A percentile compares a stretch with the other conserved stretches of the same genome.
Conservation (phyloP, 2,888 invertebrate genomes). For the Phanerotoma sp. region DNA sequence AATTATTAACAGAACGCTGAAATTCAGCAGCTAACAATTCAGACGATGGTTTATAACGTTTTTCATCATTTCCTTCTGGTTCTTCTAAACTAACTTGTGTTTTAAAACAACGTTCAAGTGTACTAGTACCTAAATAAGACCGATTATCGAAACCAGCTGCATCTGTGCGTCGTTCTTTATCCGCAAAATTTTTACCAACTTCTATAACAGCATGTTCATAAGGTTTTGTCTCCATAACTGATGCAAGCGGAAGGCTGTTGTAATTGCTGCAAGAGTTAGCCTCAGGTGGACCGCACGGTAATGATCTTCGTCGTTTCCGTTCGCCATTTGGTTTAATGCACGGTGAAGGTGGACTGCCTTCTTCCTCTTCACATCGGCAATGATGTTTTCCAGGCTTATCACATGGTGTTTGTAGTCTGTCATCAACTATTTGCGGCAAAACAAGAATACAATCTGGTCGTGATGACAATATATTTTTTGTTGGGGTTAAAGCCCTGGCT, state of each 20-base stretch:
- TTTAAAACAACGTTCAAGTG: conserved; percentile 46
- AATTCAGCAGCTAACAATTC: conserved; percentile 25
- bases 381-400: conserved; percentile 76
- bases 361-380: conserved; percentile 74
- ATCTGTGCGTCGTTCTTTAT: conserved; percentile 13
- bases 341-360: conserved; percentile 58
- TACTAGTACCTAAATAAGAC: conserved; percentile 37
- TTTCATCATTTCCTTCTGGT: conserved; percentile 45
- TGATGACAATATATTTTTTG: conserved; percentile 42
- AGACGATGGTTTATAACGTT: conserved; percentile 49
- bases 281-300: conserved; percentile 48
- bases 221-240: conserved; percentile 20
- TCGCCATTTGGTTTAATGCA: conserved; percentile 51
- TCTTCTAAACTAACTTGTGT: conserved; percentile 48
- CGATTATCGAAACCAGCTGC: conserved; percentile 24
- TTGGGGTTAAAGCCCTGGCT: conserved; percentile 49
- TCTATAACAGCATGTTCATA: neutral
- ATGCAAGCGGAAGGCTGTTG: conserved; percentile 15
- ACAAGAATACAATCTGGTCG: conserved; percentile 43
- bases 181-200: neutral
- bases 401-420: conserved; percentile 71
- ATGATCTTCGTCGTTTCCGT: conserved; percentile 51
- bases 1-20: neutral
- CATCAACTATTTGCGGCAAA: conserved; percentile 63
- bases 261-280: conserved; percentile 13